Base-by-base conservation (phyloP, 2,113 vertebrate genomes). In the Morone saxatilis region DNA sequence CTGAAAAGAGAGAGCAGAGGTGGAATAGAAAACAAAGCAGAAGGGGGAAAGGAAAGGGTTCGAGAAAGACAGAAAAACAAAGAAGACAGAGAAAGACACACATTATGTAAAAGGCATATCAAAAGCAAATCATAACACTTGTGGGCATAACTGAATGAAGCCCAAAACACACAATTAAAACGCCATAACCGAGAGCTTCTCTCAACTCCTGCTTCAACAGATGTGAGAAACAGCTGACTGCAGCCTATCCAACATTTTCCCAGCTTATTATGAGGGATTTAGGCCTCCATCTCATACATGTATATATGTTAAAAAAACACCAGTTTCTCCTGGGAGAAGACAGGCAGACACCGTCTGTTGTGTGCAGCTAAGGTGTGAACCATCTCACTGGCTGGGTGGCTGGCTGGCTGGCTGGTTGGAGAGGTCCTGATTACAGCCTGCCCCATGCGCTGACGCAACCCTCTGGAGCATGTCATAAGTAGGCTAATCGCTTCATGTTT, bases 1-100 rank as follows among this genome's bases (percentile, higher is more conserved):
- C 98, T 99, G 88, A 47, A 45, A 91, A 82, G 76, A 86, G 25
- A 76, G 45, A 83, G 78, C 79, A 70, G 67, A 87, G 63, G 70
- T 70, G 78, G 88, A 88, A 71, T 9, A 73, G 76, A 79, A 74
- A 62, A 59, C 36, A 67, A 25, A 60, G 22, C 43, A 84, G 77
- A 48, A 19, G 47, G 31, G 14, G 16, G 17, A 47, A 51, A 31
- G 63, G 43, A 53, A 56, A 76, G 47, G 25, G 47, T 71, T 70
- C 31, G 13, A 71, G 45, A 50, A 63, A 71, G 72, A 76, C 9
- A 77, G 19, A 54, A 81, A 56, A 73, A 66, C 10, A 78, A 72
- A 79, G 48, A 80, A 48, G 48, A 74, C 50, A 79, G 51, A 81
- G 19, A 85, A 20, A 78, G 50, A 76, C 19, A 68, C 43, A 71